Evolutionary conservation across 2,888 invertebrate species (phyloP).

Genomic region (Graphium colonna): DNA sequence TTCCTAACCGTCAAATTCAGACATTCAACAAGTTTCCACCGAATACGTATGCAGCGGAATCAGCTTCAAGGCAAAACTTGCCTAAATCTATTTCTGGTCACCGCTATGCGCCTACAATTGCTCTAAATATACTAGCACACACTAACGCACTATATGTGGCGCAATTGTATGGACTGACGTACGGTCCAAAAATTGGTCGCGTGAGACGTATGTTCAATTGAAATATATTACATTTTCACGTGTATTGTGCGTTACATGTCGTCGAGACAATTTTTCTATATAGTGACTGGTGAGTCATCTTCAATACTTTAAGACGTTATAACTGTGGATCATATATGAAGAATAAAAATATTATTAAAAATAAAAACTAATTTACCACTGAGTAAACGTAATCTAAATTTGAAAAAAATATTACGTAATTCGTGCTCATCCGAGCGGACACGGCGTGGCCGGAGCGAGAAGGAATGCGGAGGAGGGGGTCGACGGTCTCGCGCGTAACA

Average conservation of each 20-base stretch:
- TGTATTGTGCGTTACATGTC: neutral
- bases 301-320: too few species aligned
- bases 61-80: constrained; percentile 12
- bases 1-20: too few species aligned
- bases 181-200: neutral
- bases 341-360: too few species aligned
- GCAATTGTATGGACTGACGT: constrained; percentile 7
- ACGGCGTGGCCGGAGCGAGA: too few species aligned
- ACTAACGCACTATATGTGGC: neutral
- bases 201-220: neutral
- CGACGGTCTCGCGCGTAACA: too few species aligned
- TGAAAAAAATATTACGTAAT: too few species aligned
- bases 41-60: neutral
- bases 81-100: constrained; percentile 10
- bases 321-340: too few species aligned
- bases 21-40: neutral
- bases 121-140: constrained; percentile 12
- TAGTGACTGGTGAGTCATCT: neutral
- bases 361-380: too few species aligned
- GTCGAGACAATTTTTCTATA: neutral
- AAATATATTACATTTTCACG: neutral
- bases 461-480: too few species aligned
- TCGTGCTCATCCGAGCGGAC: too few species aligned
- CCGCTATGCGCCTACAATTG: constrained; percentile 15
- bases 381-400: too few species aligned